Conservation (phyloP, 2,797 vertebrate species). For the Acanthurus lineatus region DNA sequence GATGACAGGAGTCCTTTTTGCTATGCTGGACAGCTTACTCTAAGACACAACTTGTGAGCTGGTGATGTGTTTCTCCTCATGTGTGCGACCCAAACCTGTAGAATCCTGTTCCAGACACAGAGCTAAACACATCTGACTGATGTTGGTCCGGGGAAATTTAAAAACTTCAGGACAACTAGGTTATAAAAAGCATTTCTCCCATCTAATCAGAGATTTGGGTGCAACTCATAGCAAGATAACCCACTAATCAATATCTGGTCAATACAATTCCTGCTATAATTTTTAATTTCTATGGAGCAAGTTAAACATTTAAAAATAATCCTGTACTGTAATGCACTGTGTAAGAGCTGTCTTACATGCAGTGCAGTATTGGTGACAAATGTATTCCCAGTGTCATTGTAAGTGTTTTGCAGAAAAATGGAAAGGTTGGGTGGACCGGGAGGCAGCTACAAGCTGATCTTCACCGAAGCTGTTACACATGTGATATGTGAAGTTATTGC, state of each 20-base stretch:
- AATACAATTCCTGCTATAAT: conserved; percentile 35
- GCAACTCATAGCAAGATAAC: conserved; percentile 46
- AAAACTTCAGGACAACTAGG: conserved; percentile 57
- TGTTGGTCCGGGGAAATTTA: conserved; percentile 46
- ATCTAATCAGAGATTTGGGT: conserved; percentile 63
- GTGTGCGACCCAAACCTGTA: conserved; percentile 69
- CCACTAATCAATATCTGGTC: conserved; percentile 46
- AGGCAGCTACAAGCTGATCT: conserved; percentile 71
- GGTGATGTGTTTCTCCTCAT: conserved; percentile 83
- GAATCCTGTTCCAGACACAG: conserved; percentile 65
- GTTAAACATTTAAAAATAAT: conserved; percentile 45
- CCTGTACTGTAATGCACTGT: conserved; percentile 29
- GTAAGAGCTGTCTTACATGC: conserved; percentile 27
- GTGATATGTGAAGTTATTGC: conserved; percentile 75
- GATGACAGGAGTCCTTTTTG: conserved; percentile 78
- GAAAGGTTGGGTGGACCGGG: conserved; percentile 54
- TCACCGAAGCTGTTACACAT: conserved; percentile 61
- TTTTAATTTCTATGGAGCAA: conserved; percentile 46
- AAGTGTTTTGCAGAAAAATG: conserved; percentile 55
- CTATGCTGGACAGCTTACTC: conserved; percentile 84
- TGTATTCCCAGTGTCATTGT: conserved; percentile 48
- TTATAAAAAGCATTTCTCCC: conserved; percentile 52
- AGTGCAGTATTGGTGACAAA: conserved; percentile 47
- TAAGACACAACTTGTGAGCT: conserved; percentile 85
- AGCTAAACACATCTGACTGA: conserved; percentile 76